Evolutionary conservation across 2,888 invertebrate species (phyloP), one percentile per base, ranked within the genome.

Genomic region (Patella pellucida): DNA sequence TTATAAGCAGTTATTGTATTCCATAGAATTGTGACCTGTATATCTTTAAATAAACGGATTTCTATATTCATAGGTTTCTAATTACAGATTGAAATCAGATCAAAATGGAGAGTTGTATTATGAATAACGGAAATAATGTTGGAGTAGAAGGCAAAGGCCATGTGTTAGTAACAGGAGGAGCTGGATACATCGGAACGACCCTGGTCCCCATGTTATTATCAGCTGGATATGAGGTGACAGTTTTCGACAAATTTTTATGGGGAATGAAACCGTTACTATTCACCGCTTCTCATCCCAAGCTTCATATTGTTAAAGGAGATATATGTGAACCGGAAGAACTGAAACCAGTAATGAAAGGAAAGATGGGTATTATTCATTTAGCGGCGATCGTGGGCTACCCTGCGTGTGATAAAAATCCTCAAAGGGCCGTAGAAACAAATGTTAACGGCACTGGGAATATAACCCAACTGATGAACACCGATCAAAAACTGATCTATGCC

Each of bases 341-440:
- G 67, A 83, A 79, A 3, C 67, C 80, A 51, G 87, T 81, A 1
- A 79, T 90, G 81, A 73, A 76, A 0, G 84, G 83, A 12, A 84
- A 86, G 71, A 83, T 84, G 16, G 86, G 83, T 15, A 85, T 91
- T 23, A 84, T 91, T 62, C 91, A 91, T 78, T 78, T 91, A 76
- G 90, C 91, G 1, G 91, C 90, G 51, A 86, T 91, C 62, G 90
- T 91, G 5, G 90, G 91, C 9, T 91, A 90, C 77, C 90, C 91
- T 7, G 90, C 90, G 2, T 91, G 90, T 77, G 90, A 90, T 76
- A 85, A 86, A 72, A 86, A 90, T 71, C 89, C 87, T 0, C 84
- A 85, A 9, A 73, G 84, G 54, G 91, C 91, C 0, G 80, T 79
- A 51, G 79, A 82, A 9, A 85, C 88, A 14, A 91, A 91, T 75